Evolutionary conservation across 37 sponge, comb jelly and placozoan genomes (phyloP).

Genomic region (Petrosia ficiformis): DNA sequence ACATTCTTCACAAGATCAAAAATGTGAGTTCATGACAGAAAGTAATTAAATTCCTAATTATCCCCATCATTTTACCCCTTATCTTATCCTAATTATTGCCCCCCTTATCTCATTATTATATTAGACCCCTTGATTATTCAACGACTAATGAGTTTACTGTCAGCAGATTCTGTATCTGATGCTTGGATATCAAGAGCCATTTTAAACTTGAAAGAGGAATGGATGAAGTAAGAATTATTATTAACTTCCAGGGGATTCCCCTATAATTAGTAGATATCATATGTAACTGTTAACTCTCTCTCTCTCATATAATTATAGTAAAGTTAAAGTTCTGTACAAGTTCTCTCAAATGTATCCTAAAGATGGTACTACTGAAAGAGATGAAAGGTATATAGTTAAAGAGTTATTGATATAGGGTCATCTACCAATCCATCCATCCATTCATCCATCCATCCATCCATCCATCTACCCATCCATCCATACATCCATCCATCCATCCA

Average conservation of each 20-base stretch:
- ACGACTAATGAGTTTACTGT: slow-evolving; percentile 34
- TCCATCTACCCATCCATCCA: not conserved
- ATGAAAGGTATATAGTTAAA: slow-evolving; percentile 15
- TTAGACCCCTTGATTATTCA: slow-evolving; percentile 50
- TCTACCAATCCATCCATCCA: not conserved
- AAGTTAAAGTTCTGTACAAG: slow-evolving; percentile 75
- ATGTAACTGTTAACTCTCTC: not conserved
- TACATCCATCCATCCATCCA: not conserved
- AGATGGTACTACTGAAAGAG: slow-evolving; percentile 30
- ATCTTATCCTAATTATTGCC: not conserved
- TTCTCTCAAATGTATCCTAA: slow-evolving; percentile 58
- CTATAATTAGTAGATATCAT: too few species aligned
- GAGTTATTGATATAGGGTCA: not conserved
- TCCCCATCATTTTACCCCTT: not conserved
- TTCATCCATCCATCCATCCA: not conserved
- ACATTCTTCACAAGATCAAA: slow-evolving; percentile 27
- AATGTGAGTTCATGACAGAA: slow-evolving; percentile 15
- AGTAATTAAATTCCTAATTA: not conserved
- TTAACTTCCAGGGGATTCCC: too few species aligned
- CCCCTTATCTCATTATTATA: slow-evolving; percentile 1
- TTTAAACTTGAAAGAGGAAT: slow-evolving; percentile 59
- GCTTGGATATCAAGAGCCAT: slow-evolving; percentile 34
- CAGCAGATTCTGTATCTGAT: slow-evolving; percentile 46
- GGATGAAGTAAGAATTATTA: slow-evolving; percentile 78
- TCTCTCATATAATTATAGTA: not conserved